Evolutionary conservation across 2,888 invertebrate genomes (phyloP).

Genomic region (Meteorus colon): DNA sequence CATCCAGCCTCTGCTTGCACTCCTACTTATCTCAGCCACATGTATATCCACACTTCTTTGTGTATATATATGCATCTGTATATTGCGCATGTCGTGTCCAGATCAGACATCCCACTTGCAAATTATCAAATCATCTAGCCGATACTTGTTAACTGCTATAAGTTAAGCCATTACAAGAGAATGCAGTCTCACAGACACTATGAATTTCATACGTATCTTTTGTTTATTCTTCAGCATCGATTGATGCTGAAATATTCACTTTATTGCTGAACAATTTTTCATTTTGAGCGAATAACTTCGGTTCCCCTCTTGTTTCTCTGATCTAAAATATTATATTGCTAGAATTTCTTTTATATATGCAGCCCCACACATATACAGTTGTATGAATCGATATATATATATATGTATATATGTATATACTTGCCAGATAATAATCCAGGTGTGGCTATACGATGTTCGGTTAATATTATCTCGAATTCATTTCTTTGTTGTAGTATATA

Average conservation of each 20-base stretch:
- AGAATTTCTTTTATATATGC: not conserved
- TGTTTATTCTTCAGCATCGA: not conserved
- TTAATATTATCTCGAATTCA: constrained; percentile 1
- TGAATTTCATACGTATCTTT: constrained; percentile 48
- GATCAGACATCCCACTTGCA: constrained; percentile 43
- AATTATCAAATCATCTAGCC: constrained; percentile 63
- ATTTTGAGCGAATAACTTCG: not conserved
- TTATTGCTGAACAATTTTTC: not conserved
- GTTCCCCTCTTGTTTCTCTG: not conserved
- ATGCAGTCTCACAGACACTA: constrained; percentile 59
- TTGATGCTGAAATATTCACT: not conserved
- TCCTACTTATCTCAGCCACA: constrained; percentile 23
- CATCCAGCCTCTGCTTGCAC: constrained; percentile 17
- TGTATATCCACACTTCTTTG: constrained; percentile 35
- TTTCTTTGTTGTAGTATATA: constrained; percentile 36
- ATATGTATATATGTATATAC: not conserved
- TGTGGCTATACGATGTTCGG: constrained; percentile 18
- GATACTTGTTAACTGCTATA: constrained; percentile 59
- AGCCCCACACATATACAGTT: not conserved
- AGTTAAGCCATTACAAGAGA: constrained; percentile 66
- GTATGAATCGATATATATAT: not conserved
- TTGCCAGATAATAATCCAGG: constrained; percentile 7
- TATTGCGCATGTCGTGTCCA: constrained; percentile 32
- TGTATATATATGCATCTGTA: not conserved
- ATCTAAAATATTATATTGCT: not conserved